Conservation (phyloP, 2,888 invertebrate species). For the Sphinx pinastri region DNA sequence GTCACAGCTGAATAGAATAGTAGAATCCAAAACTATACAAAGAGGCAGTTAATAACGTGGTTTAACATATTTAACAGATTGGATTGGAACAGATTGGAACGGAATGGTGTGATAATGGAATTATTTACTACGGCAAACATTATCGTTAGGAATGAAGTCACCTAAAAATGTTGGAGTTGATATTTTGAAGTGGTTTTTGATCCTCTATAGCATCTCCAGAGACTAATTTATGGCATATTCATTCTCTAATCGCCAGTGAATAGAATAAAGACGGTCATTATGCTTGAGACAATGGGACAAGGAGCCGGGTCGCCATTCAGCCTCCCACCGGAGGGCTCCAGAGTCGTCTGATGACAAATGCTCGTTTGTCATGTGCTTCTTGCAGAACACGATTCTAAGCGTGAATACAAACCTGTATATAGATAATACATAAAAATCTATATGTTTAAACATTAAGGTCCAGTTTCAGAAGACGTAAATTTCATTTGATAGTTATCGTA, state of each 20-base stretch:
- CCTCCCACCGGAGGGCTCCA: slow-evolving; percentile 16
- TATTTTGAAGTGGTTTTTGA: not conserved
- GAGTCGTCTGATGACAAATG: slow-evolving; percentile 63
- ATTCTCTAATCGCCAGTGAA: slow-evolving; percentile 46
- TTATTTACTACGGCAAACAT: slow-evolving; percentile 1
- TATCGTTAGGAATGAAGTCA: not conserved
- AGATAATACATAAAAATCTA: no score
- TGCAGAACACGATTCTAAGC: slow-evolving; percentile 46
- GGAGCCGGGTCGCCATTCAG: slow-evolving; percentile 55
- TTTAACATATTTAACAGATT: slow-evolving; percentile 21
- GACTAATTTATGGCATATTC: slow-evolving; percentile 21
- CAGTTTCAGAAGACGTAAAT: no score
- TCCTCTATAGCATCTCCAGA: not conserved
- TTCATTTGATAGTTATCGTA: no score
- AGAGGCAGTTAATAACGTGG: slow-evolving; percentile 17
- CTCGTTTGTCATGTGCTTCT: slow-evolving; percentile 47
- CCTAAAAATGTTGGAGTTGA: not conserved
- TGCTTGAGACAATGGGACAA: slow-evolving; percentile 56
- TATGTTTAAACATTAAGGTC: no score
- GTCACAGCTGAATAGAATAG: slow-evolving; percentile 13
- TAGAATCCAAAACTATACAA: slow-evolving; percentile 20
- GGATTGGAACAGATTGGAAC: no score
- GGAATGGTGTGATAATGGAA: slow-evolving; percentile 4
- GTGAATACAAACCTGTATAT: not conserved
- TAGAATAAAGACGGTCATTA: slow-evolving; percentile 54